phyloP scores from a whole-genome alignment of 64 coral and sea anemone species.

The Pocillopora verrucosa region DNA sequence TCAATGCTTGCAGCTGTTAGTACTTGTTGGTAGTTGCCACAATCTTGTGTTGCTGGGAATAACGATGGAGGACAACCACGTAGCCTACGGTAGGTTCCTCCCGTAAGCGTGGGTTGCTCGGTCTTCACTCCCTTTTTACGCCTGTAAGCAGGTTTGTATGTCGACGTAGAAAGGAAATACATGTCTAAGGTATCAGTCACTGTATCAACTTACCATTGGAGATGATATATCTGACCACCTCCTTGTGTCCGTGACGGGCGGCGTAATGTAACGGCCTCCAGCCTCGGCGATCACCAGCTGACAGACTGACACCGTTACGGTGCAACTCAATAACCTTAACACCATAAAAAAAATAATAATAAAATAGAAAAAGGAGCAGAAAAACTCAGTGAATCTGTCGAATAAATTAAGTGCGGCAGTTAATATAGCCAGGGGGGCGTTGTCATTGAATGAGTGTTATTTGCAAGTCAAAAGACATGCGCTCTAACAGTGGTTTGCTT shows the following conservation, averaged over 20 bases:
- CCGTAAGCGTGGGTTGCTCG: no score
- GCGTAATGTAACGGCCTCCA: conserved; percentile 96
- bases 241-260: conserved; percentile 82
- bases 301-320: conserved; percentile 72
- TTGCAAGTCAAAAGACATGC: no score
- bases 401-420: no score
- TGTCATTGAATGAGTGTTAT: no score
- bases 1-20: no score
- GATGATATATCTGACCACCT: conserved; percentile 94
- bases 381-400: not conserved
- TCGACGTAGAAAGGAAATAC: not conserved
- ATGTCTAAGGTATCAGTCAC: not conserved
- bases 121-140: no score
- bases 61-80: no score
- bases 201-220: conserved; percentile 67
- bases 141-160: not conserved
- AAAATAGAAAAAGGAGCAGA: not conserved
- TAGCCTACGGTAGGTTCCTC: no score
- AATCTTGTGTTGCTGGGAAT: no score
- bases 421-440: no score
- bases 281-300: conserved; percentile 81
- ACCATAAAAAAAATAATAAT: not conserved
- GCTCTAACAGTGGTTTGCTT: no score
- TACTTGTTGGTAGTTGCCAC: no score
- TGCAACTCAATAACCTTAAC: conserved; percentile 81